Conservation (phyloP, 2,113 vertebrate genomes). For the Xyliphius kryptos region DNA sequence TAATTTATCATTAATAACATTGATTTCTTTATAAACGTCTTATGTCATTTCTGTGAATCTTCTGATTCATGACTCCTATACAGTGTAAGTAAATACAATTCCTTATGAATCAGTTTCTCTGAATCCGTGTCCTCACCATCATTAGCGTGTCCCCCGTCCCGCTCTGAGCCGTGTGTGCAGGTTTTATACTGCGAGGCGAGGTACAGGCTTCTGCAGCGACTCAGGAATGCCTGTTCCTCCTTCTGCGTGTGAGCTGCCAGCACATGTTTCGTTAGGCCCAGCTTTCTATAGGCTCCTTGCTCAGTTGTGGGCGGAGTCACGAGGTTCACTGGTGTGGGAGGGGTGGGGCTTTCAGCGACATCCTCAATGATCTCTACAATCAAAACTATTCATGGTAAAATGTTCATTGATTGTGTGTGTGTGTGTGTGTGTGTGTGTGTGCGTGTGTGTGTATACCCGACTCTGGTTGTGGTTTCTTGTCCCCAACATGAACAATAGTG, state of each 20-base stretch:
- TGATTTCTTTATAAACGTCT: no score
- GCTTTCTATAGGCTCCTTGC: slow-evolving; percentile 75
- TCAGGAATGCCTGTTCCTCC: slow-evolving; percentile 86
- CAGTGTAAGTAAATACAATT: no score
- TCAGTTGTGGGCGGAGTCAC: slow-evolving; percentile 62
- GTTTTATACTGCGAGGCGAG: slow-evolving; percentile 65
- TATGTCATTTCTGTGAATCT: no score
- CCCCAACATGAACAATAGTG: slow-evolving; percentile 93
- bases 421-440: slow-evolving; percentile 5
- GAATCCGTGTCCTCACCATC: slow-evolving; percentile 48
- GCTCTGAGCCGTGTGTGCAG: slow-evolving; percentile 67
- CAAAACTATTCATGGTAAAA: no score
- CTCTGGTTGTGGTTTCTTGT: slow-evolving; percentile 87
- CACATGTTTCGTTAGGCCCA: slow-evolving; percentile 87
- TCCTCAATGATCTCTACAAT: slow-evolving; percentile 82
- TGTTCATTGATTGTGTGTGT: background rate
- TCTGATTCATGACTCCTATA: no score
- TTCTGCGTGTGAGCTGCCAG: slow-evolving; percentile 89
- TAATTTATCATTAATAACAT: no score
- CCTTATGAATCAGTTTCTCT: no score
- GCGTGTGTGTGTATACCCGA: slow-evolving; percentile 64
- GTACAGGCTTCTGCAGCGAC: slow-evolving; percentile 70
- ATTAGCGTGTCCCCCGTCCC: slow-evolving; percentile 54
- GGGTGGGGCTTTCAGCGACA: slow-evolving; percentile 58
- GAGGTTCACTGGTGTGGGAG: slow-evolving; percentile 37